A percentile compares a stretch with the other conserved stretches of the same genome.
Evolutionary conservation across 2,113 vertebrate genomes (phyloP).

Genomic region (Rhagologus leucostigma): DNA sequence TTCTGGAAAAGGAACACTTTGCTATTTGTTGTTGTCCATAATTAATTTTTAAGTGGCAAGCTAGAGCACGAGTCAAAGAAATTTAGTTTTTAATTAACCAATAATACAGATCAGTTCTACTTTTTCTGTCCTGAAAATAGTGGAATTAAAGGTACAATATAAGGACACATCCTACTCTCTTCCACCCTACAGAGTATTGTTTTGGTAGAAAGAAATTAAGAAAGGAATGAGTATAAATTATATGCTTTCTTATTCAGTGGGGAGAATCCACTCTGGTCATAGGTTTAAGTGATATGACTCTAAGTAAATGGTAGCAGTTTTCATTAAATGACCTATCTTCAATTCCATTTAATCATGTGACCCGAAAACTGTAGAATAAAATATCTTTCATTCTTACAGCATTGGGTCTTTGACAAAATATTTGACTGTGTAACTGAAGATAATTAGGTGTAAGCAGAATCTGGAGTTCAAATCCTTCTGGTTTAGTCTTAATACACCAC

Average conservation of each 20-base stretch:
- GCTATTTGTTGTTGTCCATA: slow-evolving; percentile 7
- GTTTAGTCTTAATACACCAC: not conserved
- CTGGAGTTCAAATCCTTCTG: not conserved
- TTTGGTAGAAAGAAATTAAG: slow-evolving; percentile 20
- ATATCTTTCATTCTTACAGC: not conserved
- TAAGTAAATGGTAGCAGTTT: slow-evolving; percentile 6
- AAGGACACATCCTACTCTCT: not conserved
- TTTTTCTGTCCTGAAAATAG: not conserved
- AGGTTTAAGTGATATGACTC: not conserved
- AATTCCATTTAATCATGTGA: not conserved
- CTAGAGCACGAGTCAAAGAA: not conserved
- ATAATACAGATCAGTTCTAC: not conserved
- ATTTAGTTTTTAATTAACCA: slow-evolving; percentile 53
- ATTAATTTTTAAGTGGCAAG: slow-evolving; percentile 52
- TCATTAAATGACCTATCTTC: slow-evolving; percentile 1
- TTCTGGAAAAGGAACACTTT: slow-evolving; percentile 28
- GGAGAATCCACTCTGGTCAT: not conserved
- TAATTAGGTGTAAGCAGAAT: not conserved
- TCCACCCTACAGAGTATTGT: not conserved
- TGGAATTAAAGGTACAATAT: not conserved
- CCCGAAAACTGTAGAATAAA: not conserved
- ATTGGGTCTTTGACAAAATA: not conserved
- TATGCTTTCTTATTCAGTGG: not conserved
- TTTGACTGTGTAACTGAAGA: not conserved
- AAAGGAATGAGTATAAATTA: not conserved